These are phyloP conservation scores for Teleiodes luculella DNA, from an alignment of 2,888 invertebrate genomes.

Conservation along the genomic window DNA sequence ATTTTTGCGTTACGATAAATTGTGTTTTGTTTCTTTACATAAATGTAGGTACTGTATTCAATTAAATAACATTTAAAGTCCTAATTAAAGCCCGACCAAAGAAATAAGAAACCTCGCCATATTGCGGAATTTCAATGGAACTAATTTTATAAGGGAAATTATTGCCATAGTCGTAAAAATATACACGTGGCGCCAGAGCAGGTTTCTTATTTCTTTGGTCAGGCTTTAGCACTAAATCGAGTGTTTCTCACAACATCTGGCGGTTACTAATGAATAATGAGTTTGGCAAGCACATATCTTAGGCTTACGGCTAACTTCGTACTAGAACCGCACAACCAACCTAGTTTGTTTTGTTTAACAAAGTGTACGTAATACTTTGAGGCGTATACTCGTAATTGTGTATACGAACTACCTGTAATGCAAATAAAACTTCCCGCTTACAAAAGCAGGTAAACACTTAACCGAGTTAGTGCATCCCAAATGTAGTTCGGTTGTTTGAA, in stretches of 20 bases:
- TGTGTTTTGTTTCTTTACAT: no score
- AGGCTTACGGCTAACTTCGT: constrained; percentile 13
- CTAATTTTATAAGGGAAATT: no score
- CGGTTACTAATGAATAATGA: constrained; percentile 26
- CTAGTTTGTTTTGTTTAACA: constrained; percentile 8
- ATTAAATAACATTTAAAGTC: no score
- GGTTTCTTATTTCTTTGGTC: no score
- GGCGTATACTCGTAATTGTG: background rate
- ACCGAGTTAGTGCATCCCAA: background rate
- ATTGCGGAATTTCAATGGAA: no score
- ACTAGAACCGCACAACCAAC: constrained; percentile 16
- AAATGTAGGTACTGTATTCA: no score
- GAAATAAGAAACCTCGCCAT: no score
- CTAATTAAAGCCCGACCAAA: no score
- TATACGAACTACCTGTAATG: no score
- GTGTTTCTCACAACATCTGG: constrained; percentile 1
- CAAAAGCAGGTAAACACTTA: background rate
- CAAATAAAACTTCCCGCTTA: background rate
- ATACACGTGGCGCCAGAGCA: no score
- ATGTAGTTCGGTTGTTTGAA: background rate
- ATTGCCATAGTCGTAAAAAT: no score
- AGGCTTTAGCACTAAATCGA: constrained; percentile 5
- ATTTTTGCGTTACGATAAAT: no score
- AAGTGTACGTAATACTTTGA: background rate
- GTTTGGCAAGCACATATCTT: constrained; percentile 24